Percentiles rank a stretch among this genome's conserved stretches.
Evolutionary conservation across 2,888 invertebrate genomes (phyloP).

Genomic region (Beris chalybata): DNA sequence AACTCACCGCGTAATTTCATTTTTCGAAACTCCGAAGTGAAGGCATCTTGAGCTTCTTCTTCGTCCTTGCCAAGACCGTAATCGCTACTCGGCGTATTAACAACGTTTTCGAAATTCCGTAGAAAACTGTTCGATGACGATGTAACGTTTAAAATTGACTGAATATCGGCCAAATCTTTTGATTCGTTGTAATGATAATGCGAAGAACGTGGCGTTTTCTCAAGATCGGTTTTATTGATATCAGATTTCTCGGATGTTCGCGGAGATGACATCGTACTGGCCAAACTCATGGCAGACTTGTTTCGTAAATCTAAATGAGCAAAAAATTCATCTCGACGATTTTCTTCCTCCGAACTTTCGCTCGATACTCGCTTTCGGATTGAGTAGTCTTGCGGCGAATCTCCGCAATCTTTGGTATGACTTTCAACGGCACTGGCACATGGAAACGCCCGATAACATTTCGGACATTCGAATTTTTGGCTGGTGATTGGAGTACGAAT

Average conservation of each 20-base stretch:
- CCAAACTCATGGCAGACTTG: constrained; percentile 62
- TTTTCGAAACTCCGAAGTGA: constrained; percentile 81
- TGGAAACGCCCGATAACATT: constrained; percentile 72
- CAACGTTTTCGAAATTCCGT: constrained; percentile 62
- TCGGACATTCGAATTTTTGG: constrained; percentile 69
- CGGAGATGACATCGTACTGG: constrained; percentile 51
- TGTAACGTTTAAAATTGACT: constrained; percentile 79
- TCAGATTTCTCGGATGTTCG: constrained; percentile 54
- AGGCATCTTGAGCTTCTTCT: constrained; percentile 80
- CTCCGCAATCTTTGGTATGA: constrained; percentile 63
- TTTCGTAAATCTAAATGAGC: constrained; percentile 77
- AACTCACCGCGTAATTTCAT: constrained; percentile 90
- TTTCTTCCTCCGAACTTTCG: constrained; percentile 59
- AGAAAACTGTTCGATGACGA: constrained; percentile 66
- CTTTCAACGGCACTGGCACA: constrained; percentile 68
- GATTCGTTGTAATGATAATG: constrained; percentile 50
- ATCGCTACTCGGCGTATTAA: constrained; percentile 54
- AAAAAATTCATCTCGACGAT: constrained; percentile 77
- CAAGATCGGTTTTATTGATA: constrained; percentile 41
- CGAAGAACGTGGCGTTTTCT: constrained; percentile 16
- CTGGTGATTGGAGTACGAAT: constrained; percentile 61
- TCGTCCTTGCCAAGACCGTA: constrained; percentile 58
- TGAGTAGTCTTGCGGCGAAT: constrained; percentile 41
- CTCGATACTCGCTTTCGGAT: constrained; percentile 41
- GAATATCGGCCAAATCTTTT: constrained; percentile 83